phyloP scores from a whole-genome alignment of 2,113 vertebrate species.

The Lethenteron reissneri region DNA sequence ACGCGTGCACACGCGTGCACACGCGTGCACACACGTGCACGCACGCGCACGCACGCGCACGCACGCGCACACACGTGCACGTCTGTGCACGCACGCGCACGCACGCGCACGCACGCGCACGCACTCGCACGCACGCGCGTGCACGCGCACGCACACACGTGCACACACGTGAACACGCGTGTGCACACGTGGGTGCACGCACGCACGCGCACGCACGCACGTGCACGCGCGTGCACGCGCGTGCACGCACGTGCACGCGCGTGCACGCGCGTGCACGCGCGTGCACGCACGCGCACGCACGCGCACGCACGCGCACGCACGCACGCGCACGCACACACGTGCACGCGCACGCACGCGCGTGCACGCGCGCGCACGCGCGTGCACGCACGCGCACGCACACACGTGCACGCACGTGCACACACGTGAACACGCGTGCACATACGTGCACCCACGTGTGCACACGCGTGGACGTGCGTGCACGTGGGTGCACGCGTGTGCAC shows the following conservation, averaged over 20 bases:
- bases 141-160: background rate
- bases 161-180: background rate
- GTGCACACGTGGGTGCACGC: background rate
- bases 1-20: too few relatives aligned
- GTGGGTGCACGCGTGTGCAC: too few relatives aligned
- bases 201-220: background rate
- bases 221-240: background rate
- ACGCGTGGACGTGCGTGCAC: too few relatives aligned
- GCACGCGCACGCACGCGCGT: background rate
- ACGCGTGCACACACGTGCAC: too few relatives aligned
- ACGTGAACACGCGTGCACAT: too few relatives aligned
- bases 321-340: background rate
- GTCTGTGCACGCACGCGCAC: background rate
- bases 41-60: background rate
- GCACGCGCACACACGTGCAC: background rate
- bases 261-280: background rate
- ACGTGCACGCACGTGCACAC: background rate
- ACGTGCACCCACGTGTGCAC: too few relatives aligned
- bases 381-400: slow-evolving; percentile 2
- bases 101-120: background rate
- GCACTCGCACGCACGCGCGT: background rate
- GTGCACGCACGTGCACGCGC: background rate
- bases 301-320: slow-evolving; percentile 1
- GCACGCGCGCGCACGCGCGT: background rate
- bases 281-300: background rate